Evolutionary conservation across 1,140 invertebrate species (phyloP).

Genomic region (Scaptomyza montana): DNA sequence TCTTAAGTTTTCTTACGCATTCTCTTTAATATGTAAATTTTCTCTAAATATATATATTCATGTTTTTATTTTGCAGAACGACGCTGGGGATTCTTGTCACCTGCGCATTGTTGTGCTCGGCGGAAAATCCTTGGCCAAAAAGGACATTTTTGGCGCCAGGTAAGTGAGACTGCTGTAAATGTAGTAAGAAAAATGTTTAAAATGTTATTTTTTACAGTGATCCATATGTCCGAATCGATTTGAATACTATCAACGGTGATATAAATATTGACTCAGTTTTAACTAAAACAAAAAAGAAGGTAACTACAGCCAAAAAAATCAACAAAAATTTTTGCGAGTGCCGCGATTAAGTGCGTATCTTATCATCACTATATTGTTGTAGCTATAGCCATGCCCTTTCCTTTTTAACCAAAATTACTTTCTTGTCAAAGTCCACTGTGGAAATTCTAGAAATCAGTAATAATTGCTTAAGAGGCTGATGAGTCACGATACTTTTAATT

Average conservation of each 20-base stretch:
- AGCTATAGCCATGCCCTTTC: not conserved
- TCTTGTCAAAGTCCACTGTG: conserved; percentile 1
- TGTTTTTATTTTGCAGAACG: conserved; percentile 86
- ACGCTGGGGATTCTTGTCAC: conserved; percentile 90
- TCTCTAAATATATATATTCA: conserved; percentile 6
- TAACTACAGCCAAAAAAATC: conserved; percentile 84
- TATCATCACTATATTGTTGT: conserved; percentile 33
- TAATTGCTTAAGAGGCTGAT: not conserved
- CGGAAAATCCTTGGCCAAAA: conserved; percentile 96
- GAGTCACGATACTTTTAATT: not conserved
- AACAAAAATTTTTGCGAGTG: not conserved
- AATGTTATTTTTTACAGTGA: conserved; percentile 87
- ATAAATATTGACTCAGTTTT: conserved; percentile 95
- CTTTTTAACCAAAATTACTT: not conserved
- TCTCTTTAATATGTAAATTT: conserved; percentile 23
- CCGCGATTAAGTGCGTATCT: conserved; percentile 42
- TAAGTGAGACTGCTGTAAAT: conserved; percentile 82
- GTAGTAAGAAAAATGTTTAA: too few relatives aligned
- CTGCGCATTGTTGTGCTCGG: conserved; percentile 92
- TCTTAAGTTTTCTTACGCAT: not conserved
- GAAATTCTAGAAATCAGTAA: conserved; percentile 26
- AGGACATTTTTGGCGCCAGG: conserved; percentile 99
- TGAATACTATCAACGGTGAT: conserved; percentile 93
- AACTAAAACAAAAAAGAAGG: conserved; percentile 98
- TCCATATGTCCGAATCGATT: conserved; percentile 97